These are phyloP conservation scores for Syngnathoides biaculeatus DNA, from an alignment of 2,113 vertebrate species.

Conservation along the genomic window DNA sequence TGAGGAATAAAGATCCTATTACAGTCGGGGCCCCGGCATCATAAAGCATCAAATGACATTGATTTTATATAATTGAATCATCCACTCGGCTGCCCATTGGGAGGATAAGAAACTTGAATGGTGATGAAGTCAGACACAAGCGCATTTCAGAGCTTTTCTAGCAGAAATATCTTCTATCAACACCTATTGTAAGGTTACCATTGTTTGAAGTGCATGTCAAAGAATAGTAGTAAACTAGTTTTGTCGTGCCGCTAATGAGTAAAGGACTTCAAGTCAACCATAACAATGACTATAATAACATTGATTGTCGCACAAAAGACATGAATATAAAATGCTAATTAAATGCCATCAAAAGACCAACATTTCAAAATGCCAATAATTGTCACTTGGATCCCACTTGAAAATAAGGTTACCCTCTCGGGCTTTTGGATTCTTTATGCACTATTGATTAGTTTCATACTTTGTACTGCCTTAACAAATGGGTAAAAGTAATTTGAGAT, in stretches of 20 bases:
- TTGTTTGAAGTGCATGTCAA: background rate
- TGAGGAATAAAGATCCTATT: background rate
- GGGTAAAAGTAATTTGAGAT: background rate
- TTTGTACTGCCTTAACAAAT: background rate
- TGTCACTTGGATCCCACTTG: background rate
- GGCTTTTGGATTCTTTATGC: background rate
- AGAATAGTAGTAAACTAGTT: background rate
- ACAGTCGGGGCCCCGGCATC: background rate
- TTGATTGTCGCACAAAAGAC: background rate
- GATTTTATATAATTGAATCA: slow-evolving; percentile 7
- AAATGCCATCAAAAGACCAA: background rate
- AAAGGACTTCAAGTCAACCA: background rate
- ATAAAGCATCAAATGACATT: slow-evolving; percentile 5
- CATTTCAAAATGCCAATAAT: background rate
- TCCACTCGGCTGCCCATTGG: background rate
- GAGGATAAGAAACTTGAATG: slow-evolving; percentile 1
- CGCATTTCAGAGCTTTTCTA: background rate
- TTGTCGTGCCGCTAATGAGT: background rate
- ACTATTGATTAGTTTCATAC: background rate
- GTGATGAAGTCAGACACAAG: background rate
- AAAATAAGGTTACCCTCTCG: background rate
- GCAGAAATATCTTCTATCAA: background rate
- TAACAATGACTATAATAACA: background rate
- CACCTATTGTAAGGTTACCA: background rate
- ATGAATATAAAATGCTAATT: background rate